These are phyloP conservation scores for Mormyrus proboscirostris DNA, from an alignment of 2,797 vertebrate genomes.

Conservation along the genomic window DNA sequence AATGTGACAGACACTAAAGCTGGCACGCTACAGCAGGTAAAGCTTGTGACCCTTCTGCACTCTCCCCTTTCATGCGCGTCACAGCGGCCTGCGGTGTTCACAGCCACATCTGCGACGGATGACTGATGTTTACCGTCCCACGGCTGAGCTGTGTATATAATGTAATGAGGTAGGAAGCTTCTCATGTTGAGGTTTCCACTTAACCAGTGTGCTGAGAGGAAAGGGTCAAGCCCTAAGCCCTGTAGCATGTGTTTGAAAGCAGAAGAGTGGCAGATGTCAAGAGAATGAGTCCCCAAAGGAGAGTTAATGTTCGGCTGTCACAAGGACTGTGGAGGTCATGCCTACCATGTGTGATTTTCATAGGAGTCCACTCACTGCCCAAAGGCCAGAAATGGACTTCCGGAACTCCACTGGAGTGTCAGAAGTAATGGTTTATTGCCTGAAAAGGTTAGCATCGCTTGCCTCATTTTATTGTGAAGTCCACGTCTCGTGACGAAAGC, in stretches of 20 bases:
- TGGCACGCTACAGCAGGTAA: background rate
- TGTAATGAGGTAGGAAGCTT: constrained; percentile 17
- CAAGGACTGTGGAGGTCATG: background rate
- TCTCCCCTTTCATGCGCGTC: background rate
- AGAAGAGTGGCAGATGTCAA: background rate
- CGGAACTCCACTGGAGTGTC: background rate
- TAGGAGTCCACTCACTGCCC: background rate
- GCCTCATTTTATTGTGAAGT: background rate
- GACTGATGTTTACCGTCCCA: constrained; percentile 40
- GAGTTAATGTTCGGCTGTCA: background rate
- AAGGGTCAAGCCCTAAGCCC: constrained; percentile 20
- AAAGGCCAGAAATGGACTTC: background rate
- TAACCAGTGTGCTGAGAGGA: background rate
- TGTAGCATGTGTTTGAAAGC: background rate
- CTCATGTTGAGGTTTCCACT: background rate
- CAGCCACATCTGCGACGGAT: constrained; percentile 48
- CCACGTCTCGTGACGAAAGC: background rate
- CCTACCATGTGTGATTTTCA: background rate
- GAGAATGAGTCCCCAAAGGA: background rate
- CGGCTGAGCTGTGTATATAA: constrained; percentile 25
- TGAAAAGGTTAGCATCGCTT: background rate
- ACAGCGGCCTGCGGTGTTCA: constrained; percentile 32
- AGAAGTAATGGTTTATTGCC: background rate
- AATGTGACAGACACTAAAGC: background rate
- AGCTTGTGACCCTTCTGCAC: background rate